These are phyloP conservation scores for Pogonomyrmex barbatus DNA, from an alignment of 1,140 invertebrate genomes.

Conservation along the genomic window DNA sequence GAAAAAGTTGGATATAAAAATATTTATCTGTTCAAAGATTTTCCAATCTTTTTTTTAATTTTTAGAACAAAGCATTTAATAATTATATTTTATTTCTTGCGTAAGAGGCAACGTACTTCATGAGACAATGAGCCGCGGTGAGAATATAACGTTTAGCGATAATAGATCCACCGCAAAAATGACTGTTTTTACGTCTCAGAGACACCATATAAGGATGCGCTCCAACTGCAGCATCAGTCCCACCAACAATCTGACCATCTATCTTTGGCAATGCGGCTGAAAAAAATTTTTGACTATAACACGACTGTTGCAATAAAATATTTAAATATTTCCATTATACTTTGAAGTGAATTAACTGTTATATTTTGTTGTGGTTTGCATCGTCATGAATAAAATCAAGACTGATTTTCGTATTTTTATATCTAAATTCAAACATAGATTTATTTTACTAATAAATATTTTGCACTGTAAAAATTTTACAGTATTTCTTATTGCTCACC, in stretches of 20 bases:
- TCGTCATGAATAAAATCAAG: not conserved
- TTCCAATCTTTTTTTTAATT: not conserved
- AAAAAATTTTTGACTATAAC: not conserved
- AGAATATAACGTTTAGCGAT: conserved; percentile 85
- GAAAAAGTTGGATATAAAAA: not conserved
- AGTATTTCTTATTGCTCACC: not conserved
- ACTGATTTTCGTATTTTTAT: not conserved
- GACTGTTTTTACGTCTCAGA: conserved; percentile 79
- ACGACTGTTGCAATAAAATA: not conserved
- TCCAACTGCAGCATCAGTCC: conserved; percentile 72
- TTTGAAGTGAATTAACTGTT: too few species aligned
- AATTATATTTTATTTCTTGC: not conserved
- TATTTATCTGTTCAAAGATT: not conserved
- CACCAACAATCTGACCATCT: conserved; percentile 72
- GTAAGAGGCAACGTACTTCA: conserved; percentile 64
- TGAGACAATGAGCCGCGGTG: conserved; percentile 87
- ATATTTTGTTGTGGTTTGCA: not conserved
- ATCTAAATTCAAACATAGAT: not conserved
- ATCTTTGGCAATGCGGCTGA: conserved; percentile 12
- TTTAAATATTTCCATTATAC: not conserved
- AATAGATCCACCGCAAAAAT: conserved; percentile 88
- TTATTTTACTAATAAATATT: not conserved
- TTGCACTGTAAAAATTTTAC: not conserved
- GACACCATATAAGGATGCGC: conserved; percentile 86
- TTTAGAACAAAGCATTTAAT: too few species aligned